These are phyloP conservation scores for Ecdyonurus torrentis DNA, from an alignment of 2,888 invertebrate genomes.

Conservation along the genomic window DNA sequence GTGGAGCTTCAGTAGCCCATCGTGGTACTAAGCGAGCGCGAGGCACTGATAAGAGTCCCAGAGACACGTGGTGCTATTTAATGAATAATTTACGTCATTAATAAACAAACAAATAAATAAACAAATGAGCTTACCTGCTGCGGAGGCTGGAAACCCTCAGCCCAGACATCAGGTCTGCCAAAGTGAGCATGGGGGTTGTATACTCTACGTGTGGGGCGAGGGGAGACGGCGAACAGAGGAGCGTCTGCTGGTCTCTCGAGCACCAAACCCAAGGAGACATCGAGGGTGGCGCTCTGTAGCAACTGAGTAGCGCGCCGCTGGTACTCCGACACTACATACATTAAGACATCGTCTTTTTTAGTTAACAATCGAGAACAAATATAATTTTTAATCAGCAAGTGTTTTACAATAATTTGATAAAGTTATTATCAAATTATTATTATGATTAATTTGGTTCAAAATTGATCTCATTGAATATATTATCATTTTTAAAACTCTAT, in stretches of 20 bases:
- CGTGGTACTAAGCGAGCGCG: neutral
- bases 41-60: neutral
- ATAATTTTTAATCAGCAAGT: too few relatives aligned
- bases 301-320: conserved; percentile 16
- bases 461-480: too few relatives aligned
- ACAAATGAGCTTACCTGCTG: conserved; percentile 8
- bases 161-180: conserved; percentile 18
- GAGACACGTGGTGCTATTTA: neutral
- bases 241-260: conserved; percentile 6
- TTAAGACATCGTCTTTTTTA: too few relatives aligned
- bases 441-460: neutral
- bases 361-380: too few relatives aligned
- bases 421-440: neutral
- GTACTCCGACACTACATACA: conserved; percentile 4
- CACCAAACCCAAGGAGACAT: conserved; percentile 19
- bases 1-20: neutral
- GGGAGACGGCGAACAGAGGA: conserved; percentile 2
- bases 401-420: too few relatives aligned
- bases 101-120: neutral
- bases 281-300: conserved; percentile 17
- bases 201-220: conserved; percentile 11
- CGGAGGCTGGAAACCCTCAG: conserved; percentile 13
- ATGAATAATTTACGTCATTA: too few relatives aligned
- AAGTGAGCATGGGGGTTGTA: conserved; percentile 20
- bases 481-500: too few relatives aligned